Percentiles rank a stretch among this genome's conserved stretches.
Evolutionary conservation across 2,797 vertebrate genomes (phyloP).

Genomic region (Pangasius djambal): DNA sequence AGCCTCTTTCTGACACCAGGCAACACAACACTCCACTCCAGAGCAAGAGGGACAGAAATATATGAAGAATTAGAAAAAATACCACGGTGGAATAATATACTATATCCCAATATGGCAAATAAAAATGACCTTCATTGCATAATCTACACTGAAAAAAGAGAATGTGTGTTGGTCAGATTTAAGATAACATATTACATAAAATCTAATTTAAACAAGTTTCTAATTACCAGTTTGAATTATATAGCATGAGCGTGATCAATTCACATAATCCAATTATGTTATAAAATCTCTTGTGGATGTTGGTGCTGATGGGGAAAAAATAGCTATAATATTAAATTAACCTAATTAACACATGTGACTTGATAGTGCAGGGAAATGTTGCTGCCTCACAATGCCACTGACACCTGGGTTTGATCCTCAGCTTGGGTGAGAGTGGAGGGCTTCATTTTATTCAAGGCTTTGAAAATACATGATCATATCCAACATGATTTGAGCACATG

Average conservation of each 20-base stretch:
- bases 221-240: not conserved
- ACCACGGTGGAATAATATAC: not conserved
- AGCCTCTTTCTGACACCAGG: constrained; percentile 8
- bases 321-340: not conserved
- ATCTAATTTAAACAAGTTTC: not conserved
- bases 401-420: not conserved
- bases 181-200: not conserved
- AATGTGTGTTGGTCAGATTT: not conserved
- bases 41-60: not conserved
- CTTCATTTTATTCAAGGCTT: not conserved
- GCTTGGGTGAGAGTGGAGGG: not conserved
- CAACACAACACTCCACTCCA: constrained; percentile 10
- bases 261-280: not conserved
- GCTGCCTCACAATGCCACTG: not conserved
- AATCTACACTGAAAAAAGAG: not conserved
- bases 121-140: not conserved
- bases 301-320: not conserved
- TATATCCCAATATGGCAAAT: not conserved
- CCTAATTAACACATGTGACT: not conserved
- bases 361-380: not conserved
- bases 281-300: not conserved
- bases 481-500: not conserved
- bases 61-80: not conserved
- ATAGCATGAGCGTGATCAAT: not conserved
- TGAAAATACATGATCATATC: not conserved